Conservation (phyloP, 2,113 vertebrate species). For the Ceyx cyanopectus region DNA sequence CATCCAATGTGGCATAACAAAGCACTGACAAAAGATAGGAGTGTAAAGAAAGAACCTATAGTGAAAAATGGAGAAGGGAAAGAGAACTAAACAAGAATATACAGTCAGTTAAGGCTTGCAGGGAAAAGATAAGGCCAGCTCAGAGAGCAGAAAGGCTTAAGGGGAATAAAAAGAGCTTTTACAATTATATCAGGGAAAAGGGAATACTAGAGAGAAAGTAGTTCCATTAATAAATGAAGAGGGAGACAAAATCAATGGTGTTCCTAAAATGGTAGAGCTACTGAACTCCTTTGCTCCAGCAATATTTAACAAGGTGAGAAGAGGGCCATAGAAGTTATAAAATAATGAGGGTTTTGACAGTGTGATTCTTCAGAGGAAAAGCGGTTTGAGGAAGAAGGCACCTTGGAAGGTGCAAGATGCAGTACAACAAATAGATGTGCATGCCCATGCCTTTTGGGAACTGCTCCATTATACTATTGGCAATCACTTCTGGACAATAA, state of each 20-base stretch:
- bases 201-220: conserved; percentile 76
- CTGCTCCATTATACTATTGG: rapidly evolving
- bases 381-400: background rate
- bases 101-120: conserved; percentile 72
- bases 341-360: conserved; percentile 72
- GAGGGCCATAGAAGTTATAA: conserved; percentile 67
- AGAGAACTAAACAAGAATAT: conserved; percentile 71
- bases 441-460: background rate
- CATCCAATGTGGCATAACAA: conserved; percentile 66
- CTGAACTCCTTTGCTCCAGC: conserved; percentile 69
- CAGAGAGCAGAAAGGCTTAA: conserved; percentile 74
- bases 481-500: background rate
- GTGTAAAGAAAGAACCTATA: conserved; percentile 57
- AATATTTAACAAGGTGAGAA: conserved; percentile 71
- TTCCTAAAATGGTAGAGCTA: conserved; percentile 76
- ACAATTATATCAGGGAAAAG: conserved; percentile 78
- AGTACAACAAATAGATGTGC: background rate
- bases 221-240: conserved; percentile 78
- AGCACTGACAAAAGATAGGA: conserved; percentile 10
- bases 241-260: conserved; percentile 80
- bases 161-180: conserved; percentile 73
- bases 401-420: background rate
- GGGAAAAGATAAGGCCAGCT: conserved; percentile 72
- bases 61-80: conserved; percentile 61
- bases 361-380: conserved; percentile 56